Conservation (phyloP, 2,113 vertebrate genomes). For the Pluvialis apricaria region DNA sequence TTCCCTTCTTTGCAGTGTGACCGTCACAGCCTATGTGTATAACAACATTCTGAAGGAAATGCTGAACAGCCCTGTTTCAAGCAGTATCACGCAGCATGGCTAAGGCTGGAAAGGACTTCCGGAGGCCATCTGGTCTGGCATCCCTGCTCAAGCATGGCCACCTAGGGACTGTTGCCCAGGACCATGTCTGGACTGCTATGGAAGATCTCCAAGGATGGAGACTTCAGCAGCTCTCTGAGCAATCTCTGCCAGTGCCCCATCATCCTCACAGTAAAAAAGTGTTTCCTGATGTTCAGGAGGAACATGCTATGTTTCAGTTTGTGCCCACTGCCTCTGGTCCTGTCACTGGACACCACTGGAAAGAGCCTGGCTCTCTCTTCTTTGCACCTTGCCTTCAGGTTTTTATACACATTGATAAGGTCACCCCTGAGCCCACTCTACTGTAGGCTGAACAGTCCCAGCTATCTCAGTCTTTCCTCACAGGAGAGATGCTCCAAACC, state of each 20-base stretch:
- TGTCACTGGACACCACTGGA: not conserved
- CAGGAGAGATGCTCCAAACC: not conserved
- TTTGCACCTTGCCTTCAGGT: not conserved
- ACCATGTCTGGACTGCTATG: not conserved
- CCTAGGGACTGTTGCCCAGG: not conserved
- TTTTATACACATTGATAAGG: not conserved
- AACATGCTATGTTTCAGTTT: not conserved
- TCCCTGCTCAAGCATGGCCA: not conserved
- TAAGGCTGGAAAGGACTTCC: not conserved
- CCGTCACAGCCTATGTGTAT: not conserved
- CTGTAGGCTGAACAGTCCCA: not conserved
- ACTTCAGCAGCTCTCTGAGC: not conserved
- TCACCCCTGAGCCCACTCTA: not conserved
- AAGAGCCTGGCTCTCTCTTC: not conserved
- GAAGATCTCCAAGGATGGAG: not conserved
- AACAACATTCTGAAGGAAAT: not conserved
- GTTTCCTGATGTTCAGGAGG: not conserved
- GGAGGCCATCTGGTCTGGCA: not conserved
- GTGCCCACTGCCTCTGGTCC: not conserved
- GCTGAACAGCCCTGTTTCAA: not conserved
- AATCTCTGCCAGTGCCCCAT: not conserved
- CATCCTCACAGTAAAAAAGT: not conserved
- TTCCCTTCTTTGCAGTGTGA: not conserved
- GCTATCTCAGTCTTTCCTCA: not conserved
- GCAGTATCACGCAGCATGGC: not conserved